Evolutionary conservation across 2,888 invertebrate genomes (phyloP).

Genomic region (Watsonalla binaria): DNA sequence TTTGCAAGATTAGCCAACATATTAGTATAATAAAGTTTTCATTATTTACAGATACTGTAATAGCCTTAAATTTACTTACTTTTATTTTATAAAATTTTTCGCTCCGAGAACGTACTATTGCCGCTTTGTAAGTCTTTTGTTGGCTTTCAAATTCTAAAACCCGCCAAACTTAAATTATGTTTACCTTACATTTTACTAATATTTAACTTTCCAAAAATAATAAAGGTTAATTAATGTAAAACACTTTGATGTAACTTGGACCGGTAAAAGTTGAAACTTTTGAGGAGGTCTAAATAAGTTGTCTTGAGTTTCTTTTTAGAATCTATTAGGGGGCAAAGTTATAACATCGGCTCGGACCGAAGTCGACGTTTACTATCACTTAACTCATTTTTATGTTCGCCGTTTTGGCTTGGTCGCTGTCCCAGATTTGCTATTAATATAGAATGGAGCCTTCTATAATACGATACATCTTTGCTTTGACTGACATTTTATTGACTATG

Average conservation of each 20-base stretch:
- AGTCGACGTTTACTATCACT: conserved; percentile 65
- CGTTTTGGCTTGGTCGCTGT: conserved; percentile 61
- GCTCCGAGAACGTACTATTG: too few relatives aligned
- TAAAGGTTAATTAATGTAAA: neutral
- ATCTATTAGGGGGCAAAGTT: conserved; percentile 58
- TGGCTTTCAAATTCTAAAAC: neutral
- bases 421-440: conserved; percentile 66
- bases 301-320: conserved; percentile 43
- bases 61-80: too few relatives aligned
- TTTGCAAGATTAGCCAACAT: too few relatives aligned
- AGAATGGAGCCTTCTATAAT: conserved; percentile 49
- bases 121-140: neutral
- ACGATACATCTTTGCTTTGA: conserved; percentile 42
- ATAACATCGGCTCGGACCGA: conserved; percentile 45
- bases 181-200: neutral
- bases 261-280: neutral
- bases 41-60: too few relatives aligned
- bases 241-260: neutral
- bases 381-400: conserved; percentile 69
- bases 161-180: conserved; percentile 7
- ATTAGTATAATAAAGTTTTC: too few relatives aligned
- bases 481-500: neutral
- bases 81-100: too few relatives aligned
- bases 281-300: conserved; percentile 29
- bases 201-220: neutral